These are phyloP conservation scores for Pachyrhynchus sulphureomaculatus DNA, from an alignment of 1,140 invertebrate species.

Conservation along the genomic window DNA sequence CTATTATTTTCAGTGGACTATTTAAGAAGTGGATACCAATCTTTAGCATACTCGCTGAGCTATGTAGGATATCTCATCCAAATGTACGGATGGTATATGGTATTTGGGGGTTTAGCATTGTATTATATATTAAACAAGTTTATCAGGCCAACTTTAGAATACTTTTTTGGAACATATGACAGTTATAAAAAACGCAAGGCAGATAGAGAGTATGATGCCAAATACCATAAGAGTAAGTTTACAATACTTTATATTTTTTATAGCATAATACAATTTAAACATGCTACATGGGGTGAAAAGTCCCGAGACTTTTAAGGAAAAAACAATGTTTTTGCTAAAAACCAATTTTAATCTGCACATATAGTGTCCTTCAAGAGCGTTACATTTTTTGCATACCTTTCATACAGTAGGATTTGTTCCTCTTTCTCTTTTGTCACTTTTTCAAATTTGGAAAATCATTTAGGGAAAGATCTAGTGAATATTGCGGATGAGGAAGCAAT, in stretches of 20 bases:
- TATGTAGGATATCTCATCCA: slow-evolving; percentile 7
- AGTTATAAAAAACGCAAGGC: slow-evolving; percentile 39
- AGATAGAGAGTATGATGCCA: slow-evolving; percentile 49
- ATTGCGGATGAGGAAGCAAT: no score
- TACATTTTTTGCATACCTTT: no score
- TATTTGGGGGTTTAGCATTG: slow-evolving; percentile 24
- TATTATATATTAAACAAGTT: slow-evolving; percentile 29
- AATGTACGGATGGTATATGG: slow-evolving; percentile 38
- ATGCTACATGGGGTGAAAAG: no score
- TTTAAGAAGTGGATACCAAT: background rate
- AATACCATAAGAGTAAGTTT: slow-evolving; percentile 54
- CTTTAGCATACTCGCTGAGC: background rate
- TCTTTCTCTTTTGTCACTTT: no score
- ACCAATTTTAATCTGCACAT: no score
- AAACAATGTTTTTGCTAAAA: no score
- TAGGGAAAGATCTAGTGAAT: no score
- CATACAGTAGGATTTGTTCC: no score
- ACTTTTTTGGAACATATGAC: background rate
- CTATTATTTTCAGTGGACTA: slow-evolving; percentile 6
- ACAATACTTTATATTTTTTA: background rate
- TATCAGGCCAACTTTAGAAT: slow-evolving; percentile 20
- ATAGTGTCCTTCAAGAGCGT: no score
- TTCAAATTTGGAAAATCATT: no score
- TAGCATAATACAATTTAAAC: background rate
- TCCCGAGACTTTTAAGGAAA: no score